A percentile compares a stretch with the other conserved stretches of the same genome.
phyloP scores from a whole-genome alignment of 2,888 invertebrate species.

The Patella depressa region DNA sequence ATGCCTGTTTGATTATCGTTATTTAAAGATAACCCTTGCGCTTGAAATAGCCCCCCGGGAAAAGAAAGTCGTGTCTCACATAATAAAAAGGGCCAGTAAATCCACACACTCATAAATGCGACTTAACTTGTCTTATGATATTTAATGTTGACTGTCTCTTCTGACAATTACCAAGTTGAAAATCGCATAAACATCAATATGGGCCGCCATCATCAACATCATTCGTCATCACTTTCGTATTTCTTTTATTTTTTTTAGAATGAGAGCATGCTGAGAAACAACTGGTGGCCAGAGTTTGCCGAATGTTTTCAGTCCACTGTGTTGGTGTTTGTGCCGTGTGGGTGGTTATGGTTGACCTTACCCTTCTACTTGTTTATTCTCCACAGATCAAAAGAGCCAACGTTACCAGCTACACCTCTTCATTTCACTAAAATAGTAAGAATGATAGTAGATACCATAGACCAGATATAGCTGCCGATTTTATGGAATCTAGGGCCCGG shows the following conservation, averaged over 20 bases:
- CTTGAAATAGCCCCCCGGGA: too few species aligned
- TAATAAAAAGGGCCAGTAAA: too few species aligned
- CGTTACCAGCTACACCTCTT: slow-evolving; percentile 41
- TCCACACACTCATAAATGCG: too few species aligned
- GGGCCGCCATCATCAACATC: neutral
- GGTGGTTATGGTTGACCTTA: slow-evolving; percentile 84
- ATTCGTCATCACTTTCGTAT: neutral
- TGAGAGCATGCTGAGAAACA: slow-evolving; percentile 12
- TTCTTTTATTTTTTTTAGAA: slow-evolving; percentile 6
- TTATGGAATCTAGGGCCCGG: too few species aligned
- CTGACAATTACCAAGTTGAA: too few species aligned
- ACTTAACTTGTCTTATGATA: too few species aligned
- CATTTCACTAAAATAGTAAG: slow-evolving; percentile 60
- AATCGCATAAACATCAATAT: neutral
- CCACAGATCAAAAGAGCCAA: slow-evolving; percentile 25
- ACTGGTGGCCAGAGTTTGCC: slow-evolving; percentile 79
- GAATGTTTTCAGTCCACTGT: slow-evolving; percentile 92
- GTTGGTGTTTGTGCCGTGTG: slow-evolving; percentile 88
- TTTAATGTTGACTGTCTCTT: too few species aligned
- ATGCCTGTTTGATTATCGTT: too few species aligned
- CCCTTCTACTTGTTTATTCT: slow-evolving; percentile 72
- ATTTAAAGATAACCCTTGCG: too few species aligned
- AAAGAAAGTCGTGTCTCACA: too few species aligned
- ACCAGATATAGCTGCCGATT: too few species aligned
- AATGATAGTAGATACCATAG: neutral